These are phyloP conservation scores for Papilio aristodemus DNA, from an alignment of 1,140 invertebrate genomes.

Conservation along the genomic window DNA sequence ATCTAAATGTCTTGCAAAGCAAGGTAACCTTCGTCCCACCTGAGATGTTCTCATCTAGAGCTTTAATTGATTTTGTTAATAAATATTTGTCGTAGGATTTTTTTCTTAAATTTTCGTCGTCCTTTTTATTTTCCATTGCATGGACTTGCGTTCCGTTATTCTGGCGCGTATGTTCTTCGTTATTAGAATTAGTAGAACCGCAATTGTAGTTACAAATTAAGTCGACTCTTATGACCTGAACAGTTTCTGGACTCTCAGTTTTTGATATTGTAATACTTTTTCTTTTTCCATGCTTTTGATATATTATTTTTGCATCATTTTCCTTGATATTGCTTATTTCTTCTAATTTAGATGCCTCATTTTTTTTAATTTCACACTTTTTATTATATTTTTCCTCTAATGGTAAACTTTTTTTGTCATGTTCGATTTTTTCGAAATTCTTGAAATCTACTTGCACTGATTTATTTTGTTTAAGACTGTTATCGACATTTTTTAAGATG, in stretches of 20 bases:
- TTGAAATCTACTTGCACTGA: conserved; percentile 47
- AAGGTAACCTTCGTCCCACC: conserved; percentile 68
- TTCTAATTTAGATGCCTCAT: conserved; percentile 35
- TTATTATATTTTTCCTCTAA: conserved; percentile 37
- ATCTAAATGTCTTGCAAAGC: conserved; percentile 70
- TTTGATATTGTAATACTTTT: conserved; percentile 76
- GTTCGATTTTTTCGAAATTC: conserved; percentile 36
- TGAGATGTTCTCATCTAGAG: conserved; percentile 62
- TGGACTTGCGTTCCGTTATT: conserved; percentile 28
- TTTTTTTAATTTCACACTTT: conserved; percentile 38
- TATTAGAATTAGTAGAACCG: conserved; percentile 53
- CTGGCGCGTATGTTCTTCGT: conserved; percentile 52
- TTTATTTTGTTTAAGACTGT: conserved; percentile 50
- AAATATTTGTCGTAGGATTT: conserved; percentile 64
- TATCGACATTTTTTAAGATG: conserved; percentile 44
- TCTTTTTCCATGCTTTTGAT: conserved; percentile 67
- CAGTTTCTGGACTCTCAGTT: conserved; percentile 71
- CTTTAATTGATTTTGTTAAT: conserved; percentile 65
- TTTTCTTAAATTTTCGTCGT: conserved; percentile 47
- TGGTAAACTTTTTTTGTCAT: conserved; percentile 35
- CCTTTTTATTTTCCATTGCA: conserved; percentile 39
- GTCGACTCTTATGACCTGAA: conserved; percentile 76
- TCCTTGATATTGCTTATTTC: conserved; percentile 45
- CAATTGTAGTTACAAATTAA: conserved; percentile 66
- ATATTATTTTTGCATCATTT: conserved; percentile 58